Percentiles rank a stretch among this genome's conserved stretches.
These are phyloP conservation scores for Thunnus albacares DNA, from an alignment of 2,797 vertebrate species.

Conservation along the genomic window DNA sequence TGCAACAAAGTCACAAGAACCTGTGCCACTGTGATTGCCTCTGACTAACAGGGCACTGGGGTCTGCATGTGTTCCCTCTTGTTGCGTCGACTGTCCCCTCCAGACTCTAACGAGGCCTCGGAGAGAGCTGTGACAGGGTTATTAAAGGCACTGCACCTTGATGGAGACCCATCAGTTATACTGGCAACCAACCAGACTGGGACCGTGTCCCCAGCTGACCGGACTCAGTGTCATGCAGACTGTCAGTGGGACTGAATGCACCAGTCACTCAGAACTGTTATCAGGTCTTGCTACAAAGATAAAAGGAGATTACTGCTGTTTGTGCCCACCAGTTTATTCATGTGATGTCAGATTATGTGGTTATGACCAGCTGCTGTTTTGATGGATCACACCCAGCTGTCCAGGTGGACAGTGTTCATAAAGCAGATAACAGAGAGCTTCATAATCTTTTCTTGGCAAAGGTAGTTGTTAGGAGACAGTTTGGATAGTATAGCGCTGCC, in stretches of 20 bases:
- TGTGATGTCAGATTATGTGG: slow-evolving; percentile 67
- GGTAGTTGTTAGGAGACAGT: slow-evolving; percentile 28
- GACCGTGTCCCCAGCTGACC: slow-evolving; percentile 40
- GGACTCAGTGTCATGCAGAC: slow-evolving; percentile 46
- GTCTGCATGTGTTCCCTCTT: slow-evolving; percentile 16
- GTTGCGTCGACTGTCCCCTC: slow-evolving; percentile 38
- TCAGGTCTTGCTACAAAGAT: slow-evolving; percentile 66
- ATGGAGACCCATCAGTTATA: slow-evolving; percentile 63
- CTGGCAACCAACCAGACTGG: slow-evolving; percentile 53
- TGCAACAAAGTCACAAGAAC: slow-evolving; percentile 45
- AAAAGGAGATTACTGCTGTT: slow-evolving; percentile 71
- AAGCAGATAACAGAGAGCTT: slow-evolving; percentile 70
- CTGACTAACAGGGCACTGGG: slow-evolving; percentile 33
- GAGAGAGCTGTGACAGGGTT: slow-evolving; percentile 64
- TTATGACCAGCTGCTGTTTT: slow-evolving; percentile 72
- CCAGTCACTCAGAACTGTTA: slow-evolving; percentile 68
- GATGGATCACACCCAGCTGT: slow-evolving; percentile 66
- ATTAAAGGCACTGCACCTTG: slow-evolving; percentile 61
- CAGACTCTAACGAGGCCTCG: slow-evolving; percentile 65
- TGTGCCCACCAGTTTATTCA: slow-evolving; percentile 62
- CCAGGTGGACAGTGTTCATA: slow-evolving; percentile 74
- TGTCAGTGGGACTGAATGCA: slow-evolving; percentile 65
- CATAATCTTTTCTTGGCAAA: slow-evolving; percentile 60
- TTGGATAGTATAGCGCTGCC: slow-evolving; percentile 11
- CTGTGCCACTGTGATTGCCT: slow-evolving; percentile 21